Conservation (phyloP, 2,113 vertebrate genomes). For the Chlamydotis undulata region DNA sequence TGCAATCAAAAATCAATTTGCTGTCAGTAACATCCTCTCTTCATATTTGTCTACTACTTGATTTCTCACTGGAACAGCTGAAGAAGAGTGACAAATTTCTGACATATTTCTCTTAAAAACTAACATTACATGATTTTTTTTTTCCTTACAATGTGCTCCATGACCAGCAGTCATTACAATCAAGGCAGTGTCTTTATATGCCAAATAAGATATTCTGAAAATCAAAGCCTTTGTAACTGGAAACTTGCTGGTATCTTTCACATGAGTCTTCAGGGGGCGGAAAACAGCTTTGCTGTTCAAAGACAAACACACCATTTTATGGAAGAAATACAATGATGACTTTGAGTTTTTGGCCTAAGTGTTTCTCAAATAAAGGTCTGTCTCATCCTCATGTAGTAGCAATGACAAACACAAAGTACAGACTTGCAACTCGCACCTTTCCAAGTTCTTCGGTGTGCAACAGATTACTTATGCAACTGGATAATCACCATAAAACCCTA, state of each 20-base stretch:
- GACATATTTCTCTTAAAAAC: background rate
- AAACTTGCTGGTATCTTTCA: background rate
- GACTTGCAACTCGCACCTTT: background rate
- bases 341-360: background rate
- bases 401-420: background rate
- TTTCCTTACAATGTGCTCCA: background rate
- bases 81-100: background rate
- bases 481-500: background rate
- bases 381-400: background rate
- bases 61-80: background rate
- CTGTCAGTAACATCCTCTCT: background rate
- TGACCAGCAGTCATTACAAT: background rate
- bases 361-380: background rate
- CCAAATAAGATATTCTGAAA: background rate
- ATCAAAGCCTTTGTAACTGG: background rate
- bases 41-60: background rate
- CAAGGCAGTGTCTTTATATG: background rate
- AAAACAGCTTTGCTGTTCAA: background rate
- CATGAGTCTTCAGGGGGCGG: rapidly evolving
- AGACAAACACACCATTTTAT: background rate
- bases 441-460: background rate
- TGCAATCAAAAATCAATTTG: background rate
- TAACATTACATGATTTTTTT: background rate
- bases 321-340: background rate
- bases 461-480: background rate